These are phyloP conservation scores for Tanytarsus gracilentus DNA, from an alignment of 2,888 invertebrate species.

Conservation along the genomic window DNA sequence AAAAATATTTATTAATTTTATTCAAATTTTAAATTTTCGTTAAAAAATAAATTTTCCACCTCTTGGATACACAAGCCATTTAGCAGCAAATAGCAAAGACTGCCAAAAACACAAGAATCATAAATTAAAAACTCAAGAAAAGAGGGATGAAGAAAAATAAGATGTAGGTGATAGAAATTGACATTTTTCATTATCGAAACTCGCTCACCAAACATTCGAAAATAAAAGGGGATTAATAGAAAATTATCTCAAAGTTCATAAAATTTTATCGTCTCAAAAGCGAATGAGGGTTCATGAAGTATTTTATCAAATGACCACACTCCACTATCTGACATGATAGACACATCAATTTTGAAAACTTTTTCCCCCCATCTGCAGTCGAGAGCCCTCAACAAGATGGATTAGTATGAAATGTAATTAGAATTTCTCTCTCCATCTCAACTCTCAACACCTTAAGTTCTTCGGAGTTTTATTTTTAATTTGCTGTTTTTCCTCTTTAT, in stretches of 20 bases:
- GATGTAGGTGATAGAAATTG: not conserved
- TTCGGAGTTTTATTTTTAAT: constrained; percentile 20
- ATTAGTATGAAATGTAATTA: constrained; percentile 22
- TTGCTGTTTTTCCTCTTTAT: too few species aligned
- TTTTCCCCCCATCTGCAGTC: not conserved
- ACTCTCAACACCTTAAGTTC: constrained; percentile 14
- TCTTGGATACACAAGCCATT: not conserved
- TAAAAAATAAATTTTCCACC: too few species aligned
- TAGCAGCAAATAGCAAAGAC: not conserved
- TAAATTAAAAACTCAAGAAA: constrained; percentile 13
- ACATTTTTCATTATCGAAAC: too few species aligned
- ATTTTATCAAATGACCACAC: constrained; percentile 2
- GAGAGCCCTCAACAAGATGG: constrained; percentile 12
- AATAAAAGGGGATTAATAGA: too few species aligned
- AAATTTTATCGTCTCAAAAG: too few species aligned
- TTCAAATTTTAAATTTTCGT: too few species aligned
- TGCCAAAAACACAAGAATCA: constrained; percentile 24
- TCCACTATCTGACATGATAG: too few species aligned
- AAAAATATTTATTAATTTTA: too few species aligned
- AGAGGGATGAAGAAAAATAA: not conserved
- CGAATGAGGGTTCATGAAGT: too few species aligned
- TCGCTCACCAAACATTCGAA: too few species aligned
- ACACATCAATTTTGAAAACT: not conserved
- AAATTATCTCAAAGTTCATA: too few species aligned
- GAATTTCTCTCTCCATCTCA: constrained; percentile 12